A percentile compares a stretch with the other conserved stretches of the same genome.
Conservation (phyloP, 2,113 vertebrate genomes). For the Pagrus major region DNA sequence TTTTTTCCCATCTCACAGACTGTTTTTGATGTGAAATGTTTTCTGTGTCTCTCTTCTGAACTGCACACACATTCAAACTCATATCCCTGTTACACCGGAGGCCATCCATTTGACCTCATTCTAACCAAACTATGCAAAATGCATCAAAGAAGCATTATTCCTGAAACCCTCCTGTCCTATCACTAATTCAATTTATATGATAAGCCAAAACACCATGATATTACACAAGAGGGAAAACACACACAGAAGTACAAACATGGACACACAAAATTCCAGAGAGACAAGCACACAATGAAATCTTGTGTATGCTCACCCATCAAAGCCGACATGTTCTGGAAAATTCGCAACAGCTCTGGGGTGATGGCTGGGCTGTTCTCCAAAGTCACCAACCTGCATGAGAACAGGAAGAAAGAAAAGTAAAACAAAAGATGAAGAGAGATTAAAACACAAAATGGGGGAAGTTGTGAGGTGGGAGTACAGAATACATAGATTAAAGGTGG, state of each 20-base stretch:
- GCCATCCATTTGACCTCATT: not conserved
- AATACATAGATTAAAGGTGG: slow-evolving; percentile 34
- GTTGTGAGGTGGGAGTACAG: slow-evolving; percentile 1
- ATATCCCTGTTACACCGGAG: not conserved
- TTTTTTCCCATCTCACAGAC: not conserved
- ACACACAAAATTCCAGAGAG: not conserved
- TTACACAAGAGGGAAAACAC: not conserved
- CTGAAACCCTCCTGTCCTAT: slow-evolving; percentile 10
- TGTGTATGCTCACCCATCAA: slow-evolving; percentile 89
- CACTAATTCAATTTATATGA: slow-evolving; percentile 22
- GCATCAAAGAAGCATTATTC: not conserved
- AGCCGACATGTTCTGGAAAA: slow-evolving; percentile 98
- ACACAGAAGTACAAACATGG: not conserved
- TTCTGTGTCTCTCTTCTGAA: not conserved
- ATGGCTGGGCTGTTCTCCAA: slow-evolving; percentile 94
- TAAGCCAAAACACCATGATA: slow-evolving; percentile 21
- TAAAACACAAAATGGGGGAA: slow-evolving; percentile 4
- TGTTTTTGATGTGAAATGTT: slow-evolving; percentile 13
- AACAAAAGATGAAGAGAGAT: slow-evolving; percentile 18
- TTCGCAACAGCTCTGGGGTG: slow-evolving; percentile 92
- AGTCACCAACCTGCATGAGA: slow-evolving; percentile 91
- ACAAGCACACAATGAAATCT: slow-evolving; percentile 21
- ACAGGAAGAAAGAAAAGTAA: slow-evolving; percentile 1
- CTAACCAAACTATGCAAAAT: slow-evolving; percentile 8
- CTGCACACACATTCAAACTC: not conserved